A percentile compares a stretch with the other conserved stretches of the same genome.
Conservation (phyloP, 2,113 vertebrate species). For the Scortum barcoo region DNA sequence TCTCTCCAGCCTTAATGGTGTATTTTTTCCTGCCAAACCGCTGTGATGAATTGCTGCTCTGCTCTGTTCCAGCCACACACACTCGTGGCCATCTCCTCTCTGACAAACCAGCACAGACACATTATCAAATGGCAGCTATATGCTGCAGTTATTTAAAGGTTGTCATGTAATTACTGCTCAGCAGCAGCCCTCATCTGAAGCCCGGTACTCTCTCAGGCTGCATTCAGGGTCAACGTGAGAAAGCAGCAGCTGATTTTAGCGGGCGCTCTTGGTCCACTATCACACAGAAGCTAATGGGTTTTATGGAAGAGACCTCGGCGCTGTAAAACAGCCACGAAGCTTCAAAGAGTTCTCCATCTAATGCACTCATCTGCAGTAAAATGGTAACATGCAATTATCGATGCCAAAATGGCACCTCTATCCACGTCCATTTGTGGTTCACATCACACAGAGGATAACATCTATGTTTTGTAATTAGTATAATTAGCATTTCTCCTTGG, state of each 20-base stretch:
- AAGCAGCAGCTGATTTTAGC: slow-evolving; percentile 59
- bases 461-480: slow-evolving; percentile 77
- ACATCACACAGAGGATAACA: slow-evolving; percentile 70
- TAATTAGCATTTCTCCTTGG: slow-evolving; percentile 79
- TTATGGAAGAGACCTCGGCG: slow-evolving; percentile 69
- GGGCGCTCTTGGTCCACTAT: slow-evolving; percentile 40
- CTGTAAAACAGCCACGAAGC: slow-evolving; percentile 57
- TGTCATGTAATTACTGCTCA: slow-evolving; percentile 72
- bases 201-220: slow-evolving; percentile 43
- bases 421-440: slow-evolving; percentile 73
- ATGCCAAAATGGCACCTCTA: slow-evolving; percentile 67
- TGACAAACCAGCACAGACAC: slow-evolving; percentile 48
- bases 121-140: slow-evolving; percentile 72
- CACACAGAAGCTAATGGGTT: slow-evolving; percentile 77
- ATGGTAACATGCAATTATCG: slow-evolving; percentile 73
- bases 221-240: slow-evolving; percentile 60
- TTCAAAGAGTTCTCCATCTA: slow-evolving; percentile 74
- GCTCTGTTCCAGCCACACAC: slow-evolving; percentile 40
- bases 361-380: slow-evolving; percentile 69
- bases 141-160: slow-evolving; percentile 74
- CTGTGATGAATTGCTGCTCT: slow-evolving; percentile 52
- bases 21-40: slow-evolving; percentile 48
- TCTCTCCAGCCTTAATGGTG: slow-evolving; percentile 38
- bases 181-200: slow-evolving; percentile 45
- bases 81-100: slow-evolving; percentile 25